Conservation (phyloP, 1,140 invertebrate species). For the Laodelphax striatellus region DNA sequence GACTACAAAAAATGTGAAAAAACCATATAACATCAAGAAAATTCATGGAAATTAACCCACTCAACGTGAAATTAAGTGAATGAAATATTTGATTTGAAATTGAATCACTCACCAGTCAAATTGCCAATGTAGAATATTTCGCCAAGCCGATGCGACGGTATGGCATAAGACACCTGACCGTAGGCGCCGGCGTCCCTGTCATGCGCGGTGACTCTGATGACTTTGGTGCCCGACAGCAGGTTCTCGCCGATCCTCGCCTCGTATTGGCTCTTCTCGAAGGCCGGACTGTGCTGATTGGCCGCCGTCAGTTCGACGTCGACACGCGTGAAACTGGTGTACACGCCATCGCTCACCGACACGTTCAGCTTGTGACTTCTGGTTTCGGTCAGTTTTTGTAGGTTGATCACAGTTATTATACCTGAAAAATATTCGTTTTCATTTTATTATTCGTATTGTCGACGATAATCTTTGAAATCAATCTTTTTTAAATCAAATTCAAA, state of each 20-base stretch:
- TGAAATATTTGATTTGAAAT: too few relatives aligned
- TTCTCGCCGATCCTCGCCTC: conserved; percentile 72
- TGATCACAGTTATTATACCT: conserved; percentile 44
- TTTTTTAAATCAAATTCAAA: too few relatives aligned
- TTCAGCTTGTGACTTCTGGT: conserved; percentile 47
- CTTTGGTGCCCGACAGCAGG: conserved; percentile 55
- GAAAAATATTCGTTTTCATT: conserved; percentile 20
- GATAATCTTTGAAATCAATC: too few relatives aligned
- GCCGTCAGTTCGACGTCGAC: conserved; percentile 68
- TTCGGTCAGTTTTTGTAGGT: conserved; percentile 46
- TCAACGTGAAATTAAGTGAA: too few relatives aligned
- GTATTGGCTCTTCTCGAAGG: conserved; percentile 60
- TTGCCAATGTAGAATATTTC: conserved; percentile 71
- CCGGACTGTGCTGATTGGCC: conserved; percentile 67
- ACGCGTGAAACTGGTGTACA: conserved; percentile 73
- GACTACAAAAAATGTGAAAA: too few relatives aligned
- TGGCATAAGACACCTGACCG: conserved; percentile 65
- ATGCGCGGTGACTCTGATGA: conserved; percentile 59
- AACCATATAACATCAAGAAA: too few relatives aligned
- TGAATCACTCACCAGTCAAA: conserved; percentile 39
- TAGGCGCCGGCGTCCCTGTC: conserved; percentile 77
- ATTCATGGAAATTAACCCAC: too few relatives aligned
- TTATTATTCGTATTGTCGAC: too few relatives aligned
- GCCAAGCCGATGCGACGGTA: conserved; percentile 62
- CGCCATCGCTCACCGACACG: conserved; percentile 83